Evolutionary conservation across 2,888 invertebrate species (phyloP).

Genomic region (Acanthoscelides obtectus): DNA sequence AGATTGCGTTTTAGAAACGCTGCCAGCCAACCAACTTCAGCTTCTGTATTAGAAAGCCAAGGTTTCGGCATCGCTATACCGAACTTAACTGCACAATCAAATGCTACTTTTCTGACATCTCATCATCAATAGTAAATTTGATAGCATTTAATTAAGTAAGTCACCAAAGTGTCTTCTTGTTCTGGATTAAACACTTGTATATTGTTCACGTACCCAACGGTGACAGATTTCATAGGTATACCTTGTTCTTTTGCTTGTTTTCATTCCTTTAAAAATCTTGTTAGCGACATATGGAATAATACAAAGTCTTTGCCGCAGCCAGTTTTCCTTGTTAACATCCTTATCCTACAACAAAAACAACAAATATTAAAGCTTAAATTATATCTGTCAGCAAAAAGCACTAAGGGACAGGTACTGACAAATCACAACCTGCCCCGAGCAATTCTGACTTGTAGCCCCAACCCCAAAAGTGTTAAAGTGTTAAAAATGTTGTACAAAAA

Average conservation of each 20-base stretch:
- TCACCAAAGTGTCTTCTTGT: background rate
- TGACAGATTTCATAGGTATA: background rate
- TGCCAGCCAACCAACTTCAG: background rate
- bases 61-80: background rate
- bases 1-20: background rate
- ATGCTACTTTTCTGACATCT: background rate
- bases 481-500: background rate
- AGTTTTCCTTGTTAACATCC: background rate
- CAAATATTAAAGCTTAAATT: background rate
- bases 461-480: background rate
- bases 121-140: background rate
- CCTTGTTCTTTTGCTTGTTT: background rate
- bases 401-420: background rate
- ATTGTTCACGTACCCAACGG: background rate
- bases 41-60: background rate
- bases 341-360: background rate
- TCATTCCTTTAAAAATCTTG: background rate
- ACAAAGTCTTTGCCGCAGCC: background rate
- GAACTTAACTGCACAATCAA: background rate
- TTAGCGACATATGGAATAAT: background rate
- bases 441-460: background rate
- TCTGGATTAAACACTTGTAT: background rate
- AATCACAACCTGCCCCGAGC: background rate
- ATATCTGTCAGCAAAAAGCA: background rate
- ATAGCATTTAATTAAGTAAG: background rate